Evolutionary conservation across 37 sponge, comb jelly and placozoan species (phyloP).

Genomic region (Agelas oroides): DNA sequence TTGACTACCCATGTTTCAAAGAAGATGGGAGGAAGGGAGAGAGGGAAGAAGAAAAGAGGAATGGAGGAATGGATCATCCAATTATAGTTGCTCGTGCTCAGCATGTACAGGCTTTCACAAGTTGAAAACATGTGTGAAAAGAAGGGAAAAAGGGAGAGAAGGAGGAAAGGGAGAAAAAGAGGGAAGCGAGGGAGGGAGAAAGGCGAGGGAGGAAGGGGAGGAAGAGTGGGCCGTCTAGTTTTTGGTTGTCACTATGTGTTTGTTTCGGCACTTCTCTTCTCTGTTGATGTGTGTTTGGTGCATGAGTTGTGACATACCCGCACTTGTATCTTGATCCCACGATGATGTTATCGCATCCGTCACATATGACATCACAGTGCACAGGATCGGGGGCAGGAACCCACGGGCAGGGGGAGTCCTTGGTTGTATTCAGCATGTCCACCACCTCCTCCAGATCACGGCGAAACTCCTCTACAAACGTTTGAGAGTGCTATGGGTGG

Average conservation of each 20-base stretch:
- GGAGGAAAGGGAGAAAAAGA: too few species aligned
- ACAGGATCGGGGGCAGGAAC: background rate
- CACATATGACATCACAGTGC: constrained; percentile 77
- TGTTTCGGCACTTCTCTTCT: too few species aligned
- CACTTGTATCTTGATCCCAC: constrained; percentile 87
- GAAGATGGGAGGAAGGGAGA: background rate
- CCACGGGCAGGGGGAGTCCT: background rate
- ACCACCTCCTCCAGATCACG: background rate
- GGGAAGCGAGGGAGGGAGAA: background rate
- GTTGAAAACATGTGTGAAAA: too few species aligned
- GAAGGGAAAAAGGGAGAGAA: background rate
- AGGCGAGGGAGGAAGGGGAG: constrained; percentile 4
- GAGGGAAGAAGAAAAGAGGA: background rate
- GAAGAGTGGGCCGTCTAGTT: background rate
- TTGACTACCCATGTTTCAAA: too few species aligned
- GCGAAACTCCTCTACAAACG: background rate
- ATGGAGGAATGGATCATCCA: background rate
- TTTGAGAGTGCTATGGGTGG: background rate
- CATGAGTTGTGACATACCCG: constrained; percentile 52
- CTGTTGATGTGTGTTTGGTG: too few species aligned
- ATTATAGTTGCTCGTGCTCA: too few species aligned
- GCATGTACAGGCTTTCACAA: too few species aligned
- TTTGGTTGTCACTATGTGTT: background rate
- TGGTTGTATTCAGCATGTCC: background rate
- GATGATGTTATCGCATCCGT: constrained; percentile 63